These are phyloP conservation scores for Bombycilla garrulus DNA, from an alignment of 2,113 vertebrate genomes.

Conservation along the genomic window DNA sequence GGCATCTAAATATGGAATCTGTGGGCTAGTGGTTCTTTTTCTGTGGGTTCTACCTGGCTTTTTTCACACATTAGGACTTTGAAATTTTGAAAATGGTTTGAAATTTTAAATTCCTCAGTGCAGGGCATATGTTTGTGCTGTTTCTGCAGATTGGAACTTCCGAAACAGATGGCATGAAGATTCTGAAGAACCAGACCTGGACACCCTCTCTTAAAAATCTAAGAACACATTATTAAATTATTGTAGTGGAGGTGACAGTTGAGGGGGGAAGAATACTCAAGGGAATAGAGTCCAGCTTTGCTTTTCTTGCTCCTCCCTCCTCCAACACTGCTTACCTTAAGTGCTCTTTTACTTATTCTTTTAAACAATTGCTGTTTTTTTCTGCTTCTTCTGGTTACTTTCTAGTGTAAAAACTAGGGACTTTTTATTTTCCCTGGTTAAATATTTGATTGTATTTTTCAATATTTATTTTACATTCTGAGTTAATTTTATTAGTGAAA, in stretches of 20 bases:
- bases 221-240: background rate
- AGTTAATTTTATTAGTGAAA: background rate
- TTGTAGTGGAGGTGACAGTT: background rate
- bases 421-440: background rate
- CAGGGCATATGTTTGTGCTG: constrained; percentile 35
- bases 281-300: background rate
- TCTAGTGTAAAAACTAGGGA: background rate
- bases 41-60: constrained; percentile 24
- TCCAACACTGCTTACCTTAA: constrained; percentile 9
- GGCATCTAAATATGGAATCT: background rate
- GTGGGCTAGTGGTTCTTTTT: background rate
- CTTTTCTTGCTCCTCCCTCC: background rate
- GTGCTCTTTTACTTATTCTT: background rate
- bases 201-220: background rate
- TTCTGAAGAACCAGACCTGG: constrained; percentile 42
- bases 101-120: constrained; percentile 14
- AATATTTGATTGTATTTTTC: background rate
- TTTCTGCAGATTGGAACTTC: constrained; percentile 50
- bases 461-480: background rate
- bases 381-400: background rate
- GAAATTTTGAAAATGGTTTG: no score
- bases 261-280: background rate
- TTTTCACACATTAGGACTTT: background rate
- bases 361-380: background rate
- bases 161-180: constrained; percentile 50